Evolutionary conservation across 2,888 invertebrate species (phyloP).

Genomic region (Vesta saturnalis): DNA sequence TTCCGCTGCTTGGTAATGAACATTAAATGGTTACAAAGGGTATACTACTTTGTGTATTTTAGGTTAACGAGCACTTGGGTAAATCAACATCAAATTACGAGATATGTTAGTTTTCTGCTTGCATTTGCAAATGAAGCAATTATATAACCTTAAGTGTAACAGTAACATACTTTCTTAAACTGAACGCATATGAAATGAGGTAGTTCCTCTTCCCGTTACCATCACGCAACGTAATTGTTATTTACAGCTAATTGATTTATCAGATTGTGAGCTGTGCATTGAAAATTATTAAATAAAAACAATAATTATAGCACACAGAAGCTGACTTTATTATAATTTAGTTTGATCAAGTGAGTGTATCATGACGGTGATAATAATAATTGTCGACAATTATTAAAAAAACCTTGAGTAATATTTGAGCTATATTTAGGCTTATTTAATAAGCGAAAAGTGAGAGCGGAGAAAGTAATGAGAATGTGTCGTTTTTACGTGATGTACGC

Average conservation of each 20-base stretch:
- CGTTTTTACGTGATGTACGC: too few relatives aligned
- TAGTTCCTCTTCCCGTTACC: conserved; percentile 4
- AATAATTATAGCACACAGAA: background rate
- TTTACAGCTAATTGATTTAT: background rate
- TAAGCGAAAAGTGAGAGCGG: background rate
- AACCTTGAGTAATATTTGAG: background rate
- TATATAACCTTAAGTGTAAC: conserved; percentile 16
- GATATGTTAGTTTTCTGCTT: background rate
- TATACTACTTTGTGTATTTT: too few relatives aligned
- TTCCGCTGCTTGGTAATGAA: too few relatives aligned
- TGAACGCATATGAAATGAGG: conserved; percentile 16
- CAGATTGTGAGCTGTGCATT: background rate
- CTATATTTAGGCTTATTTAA: background rate
- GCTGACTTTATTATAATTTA: background rate
- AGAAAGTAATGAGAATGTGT: background rate
- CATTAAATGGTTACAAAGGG: too few relatives aligned
- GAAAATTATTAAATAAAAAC: too few relatives aligned
- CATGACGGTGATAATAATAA: conserved; percentile 1
- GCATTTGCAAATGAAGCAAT: conserved; percentile 2
- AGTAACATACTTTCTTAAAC: conserved; percentile 16
- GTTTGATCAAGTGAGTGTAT: background rate
- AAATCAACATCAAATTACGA: too few relatives aligned
- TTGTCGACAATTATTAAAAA: conserved; percentile 2
- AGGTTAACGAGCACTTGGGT: background rate
- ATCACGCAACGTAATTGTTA: conserved; percentile 3